A percentile compares a stretch with the other conserved stretches of the same genome.
Conservation (phyloP, 2,113 vertebrate species). For the Equus przewalskii region DNA sequence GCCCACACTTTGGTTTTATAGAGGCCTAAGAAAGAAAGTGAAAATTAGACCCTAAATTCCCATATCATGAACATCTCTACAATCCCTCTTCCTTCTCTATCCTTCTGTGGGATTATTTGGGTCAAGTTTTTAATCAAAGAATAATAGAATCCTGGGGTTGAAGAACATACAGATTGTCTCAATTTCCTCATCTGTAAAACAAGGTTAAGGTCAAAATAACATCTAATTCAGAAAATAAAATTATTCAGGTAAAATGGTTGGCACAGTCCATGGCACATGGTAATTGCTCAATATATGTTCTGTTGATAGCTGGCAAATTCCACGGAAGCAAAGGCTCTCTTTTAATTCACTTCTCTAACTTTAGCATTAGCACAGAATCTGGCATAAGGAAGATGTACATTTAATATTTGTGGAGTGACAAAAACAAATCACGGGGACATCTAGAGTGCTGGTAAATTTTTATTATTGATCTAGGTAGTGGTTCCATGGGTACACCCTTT, state of each 20-base stretch:
- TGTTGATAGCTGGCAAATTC: not conserved
- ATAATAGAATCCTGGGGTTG: not conserved
- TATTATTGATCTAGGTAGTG: not conserved
- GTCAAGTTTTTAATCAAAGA: not conserved
- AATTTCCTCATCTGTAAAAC: not conserved
- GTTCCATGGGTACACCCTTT: fast-evolving
- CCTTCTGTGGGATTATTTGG: not conserved
- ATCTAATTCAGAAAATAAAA: not conserved
- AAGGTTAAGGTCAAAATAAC: not conserved
- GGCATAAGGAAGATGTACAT: not conserved
- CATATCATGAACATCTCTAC: not conserved
- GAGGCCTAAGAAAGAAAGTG: slow-evolving; percentile 89
- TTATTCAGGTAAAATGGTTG: not conserved
- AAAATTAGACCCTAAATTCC: not conserved
- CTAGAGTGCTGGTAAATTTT: too few relatives aligned
- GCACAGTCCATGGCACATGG: fast-evolving
- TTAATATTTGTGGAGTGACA: not conserved
- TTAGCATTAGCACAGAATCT: not conserved
- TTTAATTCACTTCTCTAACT: not conserved
- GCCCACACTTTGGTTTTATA: slow-evolving; percentile 95
- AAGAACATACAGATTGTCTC: not conserved
- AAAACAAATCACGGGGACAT: not conserved
- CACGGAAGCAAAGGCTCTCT: not conserved
- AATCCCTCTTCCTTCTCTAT: not conserved
- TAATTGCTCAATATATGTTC: not conserved